These are phyloP conservation scores for Neodiprion fabricii DNA, from an alignment of 1,140 invertebrate genomes.

Conservation along the genomic window DNA sequence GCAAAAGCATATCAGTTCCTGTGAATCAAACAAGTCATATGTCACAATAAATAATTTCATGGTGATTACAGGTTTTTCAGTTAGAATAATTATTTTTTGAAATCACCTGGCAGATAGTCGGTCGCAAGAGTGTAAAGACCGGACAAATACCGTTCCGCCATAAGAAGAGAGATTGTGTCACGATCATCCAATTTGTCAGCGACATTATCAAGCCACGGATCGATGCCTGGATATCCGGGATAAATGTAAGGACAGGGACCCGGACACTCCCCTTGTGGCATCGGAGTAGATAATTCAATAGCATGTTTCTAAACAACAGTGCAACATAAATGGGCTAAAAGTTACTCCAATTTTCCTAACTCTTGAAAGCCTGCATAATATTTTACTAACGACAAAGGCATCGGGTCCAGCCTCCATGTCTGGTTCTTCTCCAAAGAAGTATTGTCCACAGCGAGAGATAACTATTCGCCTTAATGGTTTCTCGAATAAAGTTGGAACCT, in stretches of 20 bases:
- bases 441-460: constrained; percentile 54
- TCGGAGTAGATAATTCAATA: neutral
- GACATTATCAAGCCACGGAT: constrained; percentile 21
- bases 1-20: neutral
- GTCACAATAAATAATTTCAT: constrained; percentile 13
- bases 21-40: neutral
- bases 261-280: neutral
- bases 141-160: constrained; percentile 26
- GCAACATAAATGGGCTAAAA: neutral
- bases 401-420: constrained; percentile 21
- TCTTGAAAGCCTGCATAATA: no score
- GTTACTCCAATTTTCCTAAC: no score
- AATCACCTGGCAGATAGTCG: constrained; percentile 23
- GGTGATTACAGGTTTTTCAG: constrained; percentile 16
- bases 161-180: constrained; percentile 24
- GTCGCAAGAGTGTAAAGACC: constrained; percentile 26
- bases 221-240: neutral
- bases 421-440: constrained; percentile 22
- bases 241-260: neutral
- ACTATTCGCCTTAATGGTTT: constrained; percentile 52
- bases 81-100: neutral
- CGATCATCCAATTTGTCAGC: constrained; percentile 26
- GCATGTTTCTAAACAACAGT: neutral
- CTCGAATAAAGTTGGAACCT: constrained; percentile 60
- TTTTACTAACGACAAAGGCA: neutral